Percentiles rank a stretch among this genome's conserved stretches.
phyloP scores from a whole-genome alignment of 2,888 invertebrate species.

The Adela reaumurella region DNA sequence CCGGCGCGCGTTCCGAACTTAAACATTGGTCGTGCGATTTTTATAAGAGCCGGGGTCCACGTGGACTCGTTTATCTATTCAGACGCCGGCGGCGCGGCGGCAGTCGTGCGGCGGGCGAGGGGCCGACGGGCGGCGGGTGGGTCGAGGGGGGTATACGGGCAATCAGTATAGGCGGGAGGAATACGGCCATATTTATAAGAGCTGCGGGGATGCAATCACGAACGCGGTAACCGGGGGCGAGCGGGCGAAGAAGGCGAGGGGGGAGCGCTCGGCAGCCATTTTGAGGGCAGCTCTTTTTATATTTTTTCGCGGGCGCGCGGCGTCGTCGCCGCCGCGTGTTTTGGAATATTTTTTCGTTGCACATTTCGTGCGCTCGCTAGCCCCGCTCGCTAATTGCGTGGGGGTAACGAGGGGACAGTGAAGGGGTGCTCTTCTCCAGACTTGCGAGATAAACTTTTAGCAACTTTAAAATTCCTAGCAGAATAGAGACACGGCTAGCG shows the following conservation, averaged over 20 bases:
- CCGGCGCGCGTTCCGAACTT: slow-evolving; percentile 18
- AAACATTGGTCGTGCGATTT: slow-evolving; percentile 42
- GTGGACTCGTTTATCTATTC: slow-evolving; percentile 61
- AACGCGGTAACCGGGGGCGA: slow-evolving; percentile 46
- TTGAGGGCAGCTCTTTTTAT: slow-evolving; percentile 69
- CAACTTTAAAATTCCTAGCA: neutral
- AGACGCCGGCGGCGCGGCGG: slow-evolving; percentile 53
- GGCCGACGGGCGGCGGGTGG: slow-evolving; percentile 45
- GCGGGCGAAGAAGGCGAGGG: slow-evolving; percentile 24
- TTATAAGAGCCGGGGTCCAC: slow-evolving; percentile 54
- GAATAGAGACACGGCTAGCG: too few relatives aligned
- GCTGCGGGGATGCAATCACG: slow-evolving; percentile 59
- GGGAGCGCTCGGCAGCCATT: slow-evolving; percentile 60
- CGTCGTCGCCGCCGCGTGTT: slow-evolving; percentile 28
- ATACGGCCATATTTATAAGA: slow-evolving; percentile 60
- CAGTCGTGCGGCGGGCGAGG: slow-evolving; percentile 4
- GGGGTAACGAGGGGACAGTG: slow-evolving; percentile 55
- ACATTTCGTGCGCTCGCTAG: slow-evolving; percentile 9
- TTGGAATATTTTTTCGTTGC: slow-evolving; percentile 1
- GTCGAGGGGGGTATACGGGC: slow-evolving; percentile 57
- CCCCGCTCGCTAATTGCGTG: slow-evolving; percentile 55
- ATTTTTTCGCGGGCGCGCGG: slow-evolving; percentile 57
- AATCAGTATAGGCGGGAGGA: slow-evolving; percentile 60
- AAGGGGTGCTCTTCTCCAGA: slow-evolving; percentile 16
- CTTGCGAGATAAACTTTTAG: neutral